Evolutionary conservation across 2,888 invertebrate genomes (phyloP), one percentile per base, ranked within the genome.

Genomic region (Liopterus haemorrhoidalis): DNA sequence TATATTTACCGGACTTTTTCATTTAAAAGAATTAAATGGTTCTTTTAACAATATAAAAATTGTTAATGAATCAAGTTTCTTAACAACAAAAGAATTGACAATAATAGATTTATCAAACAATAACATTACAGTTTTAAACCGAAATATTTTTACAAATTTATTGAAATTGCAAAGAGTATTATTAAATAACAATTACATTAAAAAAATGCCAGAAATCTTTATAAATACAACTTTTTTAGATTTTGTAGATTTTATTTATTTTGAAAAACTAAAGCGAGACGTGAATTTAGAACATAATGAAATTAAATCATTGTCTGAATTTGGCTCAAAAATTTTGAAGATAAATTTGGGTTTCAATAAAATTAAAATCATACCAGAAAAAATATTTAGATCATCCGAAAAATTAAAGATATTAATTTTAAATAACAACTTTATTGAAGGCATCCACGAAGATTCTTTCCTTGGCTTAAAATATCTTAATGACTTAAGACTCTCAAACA

Each of bases 41-140:
- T 81, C 81, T 76, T 73, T 76, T 55, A 88, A 85, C 60, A 73
- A 75, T 53, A 67, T 88, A 46, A 73, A 70, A 22, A 75, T 77
- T 64, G 70, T 52, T 12, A 18, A 43, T 2, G 6, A 9, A 3
- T 22, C 15, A 2, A 16, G 48, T 12, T 46, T 48, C 18, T 27
- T 22, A 39, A 5, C 36, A 6, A 25, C 39, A 4, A 33, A 33
- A 14, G 5, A 31, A 1, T 16, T 37, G 8, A 3, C 1, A 67
- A 67, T 28, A 62, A 85, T 22, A 71, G 65, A 1, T 76, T 74
- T 57, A 69, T 87, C 52, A 74, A 74, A 46, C 64, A 86, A 41
- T 70, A 74, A 20, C 69, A 71, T 37, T 85, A 81, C 58, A 64
- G 67, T 39, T 64, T 79, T 8, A 60, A 55, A 25, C 61, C 57